Evolutionary conservation across 2,113 vertebrate species (phyloP).

Genomic region (Arenaria interpres): DNA sequence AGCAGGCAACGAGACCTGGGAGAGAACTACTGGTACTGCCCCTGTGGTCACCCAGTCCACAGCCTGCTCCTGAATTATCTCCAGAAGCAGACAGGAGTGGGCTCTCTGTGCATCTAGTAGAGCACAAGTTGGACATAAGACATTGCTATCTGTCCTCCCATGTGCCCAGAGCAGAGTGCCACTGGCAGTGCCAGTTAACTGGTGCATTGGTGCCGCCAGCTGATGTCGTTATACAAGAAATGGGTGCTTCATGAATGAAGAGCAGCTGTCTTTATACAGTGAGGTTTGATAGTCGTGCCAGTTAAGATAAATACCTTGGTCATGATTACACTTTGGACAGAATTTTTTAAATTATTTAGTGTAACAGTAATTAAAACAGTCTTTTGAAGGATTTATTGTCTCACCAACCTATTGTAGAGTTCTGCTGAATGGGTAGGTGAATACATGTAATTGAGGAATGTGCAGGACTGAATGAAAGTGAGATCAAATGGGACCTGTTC

Average conservation of each 20-base stretch:
- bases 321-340: background rate
- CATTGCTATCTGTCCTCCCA: background rate
- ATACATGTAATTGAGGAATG: background rate
- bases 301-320: background rate
- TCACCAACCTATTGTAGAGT: background rate
- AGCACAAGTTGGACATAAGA: background rate
- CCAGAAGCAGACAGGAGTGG: background rate
- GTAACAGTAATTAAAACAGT: background rate
- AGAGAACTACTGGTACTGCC: background rate
- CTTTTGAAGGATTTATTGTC: background rate
- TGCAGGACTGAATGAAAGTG: background rate
- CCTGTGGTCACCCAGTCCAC: background rate
- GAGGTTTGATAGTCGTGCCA: background rate
- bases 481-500: background rate
- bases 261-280: background rate
- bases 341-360: background rate
- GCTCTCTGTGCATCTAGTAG: background rate
- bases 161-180: background rate
- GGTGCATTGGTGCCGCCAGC: background rate
- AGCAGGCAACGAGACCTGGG: background rate
- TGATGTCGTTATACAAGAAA: background rate
- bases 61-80: background rate
- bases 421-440: background rate
- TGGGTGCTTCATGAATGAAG: background rate
- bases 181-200: background rate